Evolutionary conservation across 2,113 vertebrate genomes (phyloP), one percentile per base, ranked within the genome.

Genomic region (Melanerpes aurifrons): DNA sequence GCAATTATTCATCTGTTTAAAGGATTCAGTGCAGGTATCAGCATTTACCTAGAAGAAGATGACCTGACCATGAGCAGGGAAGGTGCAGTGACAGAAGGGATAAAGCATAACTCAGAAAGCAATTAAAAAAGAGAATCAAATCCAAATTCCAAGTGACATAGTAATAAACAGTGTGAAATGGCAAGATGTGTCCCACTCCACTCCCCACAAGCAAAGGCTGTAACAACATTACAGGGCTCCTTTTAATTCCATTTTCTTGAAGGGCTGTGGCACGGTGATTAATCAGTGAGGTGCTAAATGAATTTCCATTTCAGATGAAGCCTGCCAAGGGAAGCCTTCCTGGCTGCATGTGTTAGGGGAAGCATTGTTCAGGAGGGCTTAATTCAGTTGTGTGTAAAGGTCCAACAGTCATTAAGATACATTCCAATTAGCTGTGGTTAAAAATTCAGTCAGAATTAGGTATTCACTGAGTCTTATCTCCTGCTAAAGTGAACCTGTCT

Each of bases 231-330:
- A 67, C 48, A 12, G 43, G 48, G 54, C 11, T 92, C 28, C 45
- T 69, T 74, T 86, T 56, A 82, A 87, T 82, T 77, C 72, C 10
- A 12, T 80, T 80, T 68, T 50, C 22, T 45, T 80, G 56, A 56
- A 80, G 69, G 64, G 37, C 81, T 83, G 37, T 94, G 56, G 64
- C 45, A n/a, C 80, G 37, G 63, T 64, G 81, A 83, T 80, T 73
- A 67, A 72, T 83, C 81, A 73, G 40, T 61, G 58, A 93, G 45
- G 48, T 66, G 64, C 73, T 76, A 88, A 89, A 83, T 86, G 20
- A 77, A 80, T 93, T 94, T 89, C 77, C 37, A 76, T 89, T 89
- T 91, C 77, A 89, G 81, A 72, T 59, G 72, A 69, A 61, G 76
- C 35, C 48, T 91, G 82, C 77, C 40, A 47, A 70, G 69, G 81